Evolutionary conservation across 2,797 vertebrate species (phyloP).

Genomic region (Pseudopleuronectes americanus): DNA sequence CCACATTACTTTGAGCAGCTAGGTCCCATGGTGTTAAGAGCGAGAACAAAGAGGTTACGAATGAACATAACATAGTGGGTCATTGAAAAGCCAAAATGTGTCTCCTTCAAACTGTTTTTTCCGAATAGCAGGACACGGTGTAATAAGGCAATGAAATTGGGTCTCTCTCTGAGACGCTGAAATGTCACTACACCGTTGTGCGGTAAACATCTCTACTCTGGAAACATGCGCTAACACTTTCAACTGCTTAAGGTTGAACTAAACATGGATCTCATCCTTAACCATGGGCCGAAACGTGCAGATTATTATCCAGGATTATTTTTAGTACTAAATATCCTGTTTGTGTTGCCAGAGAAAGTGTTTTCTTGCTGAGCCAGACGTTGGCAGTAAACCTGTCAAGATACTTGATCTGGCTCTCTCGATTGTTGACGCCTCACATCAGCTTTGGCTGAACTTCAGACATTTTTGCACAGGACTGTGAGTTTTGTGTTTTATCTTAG

Average conservation of each 20-base stretch:
- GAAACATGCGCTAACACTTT: too few relatives aligned
- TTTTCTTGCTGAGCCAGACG: neutral
- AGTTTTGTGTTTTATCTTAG: too few relatives aligned
- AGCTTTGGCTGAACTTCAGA: too few relatives aligned
- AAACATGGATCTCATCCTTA: too few relatives aligned
- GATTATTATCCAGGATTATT: neutral
- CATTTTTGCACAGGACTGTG: too few relatives aligned
- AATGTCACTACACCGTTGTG: too few relatives aligned
- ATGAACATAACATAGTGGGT: neutral
- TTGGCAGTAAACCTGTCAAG: neutral
- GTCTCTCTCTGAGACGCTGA: neutral
- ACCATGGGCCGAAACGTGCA: neutral
- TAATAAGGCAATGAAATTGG: neutral
- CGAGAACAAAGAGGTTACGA: conserved; percentile 13
- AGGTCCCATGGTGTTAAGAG: neutral
- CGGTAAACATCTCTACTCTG: too few relatives aligned
- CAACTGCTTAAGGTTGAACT: too few relatives aligned
- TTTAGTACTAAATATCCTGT: neutral
- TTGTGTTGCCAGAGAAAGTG: too few relatives aligned
- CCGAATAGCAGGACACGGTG: neutral
- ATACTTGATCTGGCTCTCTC: neutral
- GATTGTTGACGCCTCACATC: too few relatives aligned
- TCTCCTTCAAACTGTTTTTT: neutral
- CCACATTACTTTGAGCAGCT: conserved; percentile 3
- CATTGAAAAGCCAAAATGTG: neutral